Conservation (phyloP, 2,888 invertebrate species). For the Graphium colonna region DNA sequence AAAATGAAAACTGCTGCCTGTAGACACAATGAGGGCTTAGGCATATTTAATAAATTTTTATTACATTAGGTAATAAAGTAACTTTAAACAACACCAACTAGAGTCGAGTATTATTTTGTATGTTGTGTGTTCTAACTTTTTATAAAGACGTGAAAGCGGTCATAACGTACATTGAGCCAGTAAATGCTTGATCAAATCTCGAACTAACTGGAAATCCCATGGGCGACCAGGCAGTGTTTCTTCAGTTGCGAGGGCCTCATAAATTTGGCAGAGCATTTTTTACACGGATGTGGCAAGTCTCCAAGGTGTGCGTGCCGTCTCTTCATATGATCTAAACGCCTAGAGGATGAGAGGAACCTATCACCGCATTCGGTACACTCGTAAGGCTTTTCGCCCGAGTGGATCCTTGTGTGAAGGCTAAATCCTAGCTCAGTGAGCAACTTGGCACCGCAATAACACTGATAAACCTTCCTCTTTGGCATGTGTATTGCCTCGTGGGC, state of each 20-base stretch:
- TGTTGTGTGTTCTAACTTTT: too few relatives aligned
- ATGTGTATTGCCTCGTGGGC: conserved; percentile 55
- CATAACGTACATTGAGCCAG: too few relatives aligned
- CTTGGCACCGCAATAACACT: conserved; percentile 58
- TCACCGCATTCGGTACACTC: conserved; percentile 57
- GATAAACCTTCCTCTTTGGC: conserved; percentile 41
- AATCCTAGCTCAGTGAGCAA: conserved; percentile 53
- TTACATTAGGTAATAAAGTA: too few relatives aligned
- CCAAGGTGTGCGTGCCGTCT: conserved; percentile 49
- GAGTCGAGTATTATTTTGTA: too few relatives aligned
- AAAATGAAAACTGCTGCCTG: too few relatives aligned
- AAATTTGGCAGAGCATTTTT: conserved; percentile 55
- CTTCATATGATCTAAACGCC: conserved; percentile 60
- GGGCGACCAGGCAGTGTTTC: conserved; percentile 53
- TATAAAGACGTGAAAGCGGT: too few relatives aligned
- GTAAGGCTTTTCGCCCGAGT: conserved; percentile 60
- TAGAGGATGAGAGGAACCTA: conserved; percentile 59
- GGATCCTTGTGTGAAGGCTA: conserved; percentile 56
- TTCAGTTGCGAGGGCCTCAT: conserved; percentile 60
- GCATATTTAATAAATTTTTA: too few relatives aligned
- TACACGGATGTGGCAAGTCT: conserved; percentile 55
- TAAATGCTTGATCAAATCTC: too few relatives aligned
- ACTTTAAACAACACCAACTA: too few relatives aligned
- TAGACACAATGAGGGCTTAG: too few relatives aligned
- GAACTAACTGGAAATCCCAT: conserved; percentile 28